These are phyloP conservation scores for Phrynocephalus forsythii DNA, from an alignment of 2,797 vertebrate genomes.

Conservation along the genomic window DNA sequence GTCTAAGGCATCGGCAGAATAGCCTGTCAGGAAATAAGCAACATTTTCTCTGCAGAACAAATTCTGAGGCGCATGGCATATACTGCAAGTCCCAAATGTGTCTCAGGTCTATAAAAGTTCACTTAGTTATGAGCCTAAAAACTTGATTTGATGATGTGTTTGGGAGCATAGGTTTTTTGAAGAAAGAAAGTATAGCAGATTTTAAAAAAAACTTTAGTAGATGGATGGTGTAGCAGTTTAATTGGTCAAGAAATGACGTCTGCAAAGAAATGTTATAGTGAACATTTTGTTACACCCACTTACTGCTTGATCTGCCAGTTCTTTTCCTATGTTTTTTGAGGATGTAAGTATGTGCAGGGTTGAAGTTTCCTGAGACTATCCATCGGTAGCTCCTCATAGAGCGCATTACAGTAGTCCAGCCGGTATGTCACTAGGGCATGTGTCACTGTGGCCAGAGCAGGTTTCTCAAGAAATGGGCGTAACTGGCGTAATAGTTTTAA, in stretches of 20 bases:
- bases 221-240: not conserved
- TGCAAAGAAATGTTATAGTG: not conserved
- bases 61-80: not conserved
- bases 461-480: too few species aligned
- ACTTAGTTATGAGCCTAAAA: not conserved
- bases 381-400: too few species aligned
- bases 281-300: not conserved
- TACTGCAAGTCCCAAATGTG: not conserved
- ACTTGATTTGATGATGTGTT: not conserved
- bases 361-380: too few species aligned
- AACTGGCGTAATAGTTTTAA: too few species aligned
- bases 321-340: not conserved
- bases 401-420: too few species aligned
- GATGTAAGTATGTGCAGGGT: not conserved
- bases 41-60: not conserved
- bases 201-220: not conserved
- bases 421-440: too few species aligned
- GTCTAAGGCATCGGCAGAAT: not conserved
- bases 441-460: too few species aligned
- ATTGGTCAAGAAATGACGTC: not conserved
- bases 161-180: not conserved
- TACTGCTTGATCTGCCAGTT: not conserved
- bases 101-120: not conserved
- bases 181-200: not conserved
- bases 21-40: not conserved